A percentile compares a stretch with the other conserved stretches of the same genome.
phyloP scores from a whole-genome alignment of 2,113 vertebrate genomes.

The Tyto alba region DNA sequence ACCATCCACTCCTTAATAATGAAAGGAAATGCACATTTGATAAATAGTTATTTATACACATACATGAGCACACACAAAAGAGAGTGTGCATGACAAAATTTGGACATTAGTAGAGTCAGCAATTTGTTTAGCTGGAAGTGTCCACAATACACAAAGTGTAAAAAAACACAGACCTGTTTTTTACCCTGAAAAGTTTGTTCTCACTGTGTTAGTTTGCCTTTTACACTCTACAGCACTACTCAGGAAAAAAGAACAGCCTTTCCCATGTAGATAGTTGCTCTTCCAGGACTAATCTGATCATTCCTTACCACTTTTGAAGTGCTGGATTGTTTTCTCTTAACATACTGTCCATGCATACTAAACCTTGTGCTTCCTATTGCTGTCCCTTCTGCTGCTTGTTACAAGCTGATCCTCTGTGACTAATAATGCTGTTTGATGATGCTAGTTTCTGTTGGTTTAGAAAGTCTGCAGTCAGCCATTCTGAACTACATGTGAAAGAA shows the following conservation, averaged over 20 bases:
- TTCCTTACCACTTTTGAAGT: not conserved
- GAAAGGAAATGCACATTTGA: not conserved
- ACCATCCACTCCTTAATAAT: not conserved
- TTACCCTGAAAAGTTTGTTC: not conserved
- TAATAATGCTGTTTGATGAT: not conserved
- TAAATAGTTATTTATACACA: not conserved
- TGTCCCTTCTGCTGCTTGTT: not conserved
- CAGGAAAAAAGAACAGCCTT: not conserved
- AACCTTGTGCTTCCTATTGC: not conserved
- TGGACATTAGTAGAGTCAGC: not conserved
- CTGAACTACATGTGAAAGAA: not conserved
- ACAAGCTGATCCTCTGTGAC: not conserved
- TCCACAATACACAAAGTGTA: too few relatives aligned
- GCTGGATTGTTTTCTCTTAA: not conserved
- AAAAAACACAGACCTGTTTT: not conserved
- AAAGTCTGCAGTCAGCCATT: not conserved
- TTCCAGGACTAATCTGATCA: not conserved
- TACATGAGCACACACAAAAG: not conserved
- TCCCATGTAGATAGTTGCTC: not conserved
- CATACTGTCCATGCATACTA: not conserved
- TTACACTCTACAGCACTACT: not conserved
- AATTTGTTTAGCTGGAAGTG: not conserved
- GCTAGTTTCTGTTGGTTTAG: not conserved
- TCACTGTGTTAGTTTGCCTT: not conserved
- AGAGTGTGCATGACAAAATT: not conserved